These are phyloP conservation scores for Ptychodera flava DNA, from an alignment of 35 echinoderm and acorn worm genomes.

Conservation along the genomic window DNA sequence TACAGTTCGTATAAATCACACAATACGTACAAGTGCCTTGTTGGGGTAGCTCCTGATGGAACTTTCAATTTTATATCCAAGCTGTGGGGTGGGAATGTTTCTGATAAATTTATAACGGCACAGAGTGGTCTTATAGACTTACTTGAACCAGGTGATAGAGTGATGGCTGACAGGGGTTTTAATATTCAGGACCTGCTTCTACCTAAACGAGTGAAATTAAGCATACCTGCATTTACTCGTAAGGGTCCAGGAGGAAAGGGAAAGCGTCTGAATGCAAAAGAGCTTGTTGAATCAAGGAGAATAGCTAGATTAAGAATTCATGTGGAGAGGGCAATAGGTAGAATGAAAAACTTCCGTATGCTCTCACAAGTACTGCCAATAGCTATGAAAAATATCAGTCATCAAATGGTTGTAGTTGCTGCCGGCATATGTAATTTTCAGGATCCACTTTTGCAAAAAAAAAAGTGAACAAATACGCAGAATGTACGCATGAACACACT, in stretches of 20 bases:
- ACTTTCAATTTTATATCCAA: conserved; percentile 34
- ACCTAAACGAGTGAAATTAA: conserved; percentile 4
- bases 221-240: conserved; percentile 30
- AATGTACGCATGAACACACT: no score
- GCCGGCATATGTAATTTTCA: no score
- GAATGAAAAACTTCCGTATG: conserved; percentile 18
- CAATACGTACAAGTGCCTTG: conserved; percentile 37
- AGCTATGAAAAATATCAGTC: background rate
- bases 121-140: conserved; percentile 22
- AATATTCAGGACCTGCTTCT: conserved; percentile 38
- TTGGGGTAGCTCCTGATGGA: conserved; percentile 31
- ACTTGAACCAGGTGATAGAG: conserved; percentile 33
- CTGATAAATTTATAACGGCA: conserved; percentile 36
- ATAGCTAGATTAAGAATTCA: conserved; percentile 34
- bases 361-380: conserved; percentile 24
- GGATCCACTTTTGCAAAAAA: no score
- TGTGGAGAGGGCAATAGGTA: conserved; percentile 23
- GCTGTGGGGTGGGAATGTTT: conserved; percentile 43
- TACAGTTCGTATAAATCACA: conserved; percentile 34
- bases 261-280: conserved; percentile 40
- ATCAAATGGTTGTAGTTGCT: no score
- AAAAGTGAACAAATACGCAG: no score
- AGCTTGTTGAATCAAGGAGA: conserved; percentile 31
- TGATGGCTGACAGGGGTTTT: conserved; percentile 52
- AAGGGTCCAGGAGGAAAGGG: conserved; percentile 37